Base-by-base conservation (phyloP, 2,888 invertebrate genomes). In the Noctua comes region DNA sequence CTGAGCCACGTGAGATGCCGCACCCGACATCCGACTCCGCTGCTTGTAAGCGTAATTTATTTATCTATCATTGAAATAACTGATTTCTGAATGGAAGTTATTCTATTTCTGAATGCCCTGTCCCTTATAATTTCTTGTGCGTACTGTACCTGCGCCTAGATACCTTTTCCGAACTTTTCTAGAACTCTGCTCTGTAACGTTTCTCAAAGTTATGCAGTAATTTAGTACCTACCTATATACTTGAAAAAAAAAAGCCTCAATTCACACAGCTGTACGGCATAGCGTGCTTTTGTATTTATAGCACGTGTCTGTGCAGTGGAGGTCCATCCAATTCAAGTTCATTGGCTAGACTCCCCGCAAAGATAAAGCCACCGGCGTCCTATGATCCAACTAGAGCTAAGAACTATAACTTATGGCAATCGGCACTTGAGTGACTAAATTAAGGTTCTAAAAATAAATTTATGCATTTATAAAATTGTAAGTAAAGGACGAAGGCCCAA, bases 331-430 rank as follows among this genome's bases (percentile, higher is more conserved):
- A 93, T 92, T 93, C 94, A 95, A 95, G 95, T 95, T 96, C 95
- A 95, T 94, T 93, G 93, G 92, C 93, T 94, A 94, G 93, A 92
- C 91, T 93, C 94, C 95, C 95, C 93, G 93, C 95, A 93, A 93
- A 92, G 94, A 91, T 90, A 77, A 80, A 70, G 73, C 77, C 77
- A 82, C 66, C 57, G n/a, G 59, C 54, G 51, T 62, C 68, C 43
- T 62, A 51, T 65, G n/a, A 72, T 83, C 57, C 21, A 75, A 31
- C 11, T 43, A 27, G 24, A 66, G 18, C 18, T n/a, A 18, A 21
- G 18, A 65, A 18, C 27, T 64, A 59, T n/a, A 18, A 74, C 10
- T 46, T 59, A 46, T 18, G 36, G 24, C 24, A 68, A 18, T 59
- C n/a, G 18, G 13, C 6, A 48, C 21, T 48, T 68, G 10, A 43